Base-by-base conservation (phyloP, 2,113 vertebrate genomes). In the Rhinoderma darwinii region DNA sequence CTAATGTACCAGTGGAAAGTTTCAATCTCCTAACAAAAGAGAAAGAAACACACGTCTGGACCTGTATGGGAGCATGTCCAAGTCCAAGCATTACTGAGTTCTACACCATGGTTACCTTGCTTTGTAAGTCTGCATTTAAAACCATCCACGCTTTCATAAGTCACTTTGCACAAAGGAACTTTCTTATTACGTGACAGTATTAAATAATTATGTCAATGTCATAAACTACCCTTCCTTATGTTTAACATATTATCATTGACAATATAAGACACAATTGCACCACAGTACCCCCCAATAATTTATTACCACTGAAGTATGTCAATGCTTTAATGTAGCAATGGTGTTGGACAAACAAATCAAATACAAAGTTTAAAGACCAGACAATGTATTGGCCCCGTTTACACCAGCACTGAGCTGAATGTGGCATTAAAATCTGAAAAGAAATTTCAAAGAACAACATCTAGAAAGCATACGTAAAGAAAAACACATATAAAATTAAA, bases 41-140 rank as follows among this genome's bases (percentile, higher is more conserved):
- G 27, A 66, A 15, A 43, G 17, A 56, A 51, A 63, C n/a, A n/a
- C n/a, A 39, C 27, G 41, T 66, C 59, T 47, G 25, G 81, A 83
- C 81, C 63, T 83, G 81, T 35, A 50, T 77, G 54, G 73, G 54
- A 74, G n/a, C 10, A 25, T 30, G 56, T 59, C 83, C 83, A 84
- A 77, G 82, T 39, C 27, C 5, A 61, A 75, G 73, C 83, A 84
- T 76, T 61, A 63, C 54, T 84, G 11, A 18, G 37, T 20, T 41
- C 37, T 84, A 74, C 56, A 44, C 83, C 73, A 84, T 84, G 83
- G 83, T 84, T 84, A 84, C 83, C 39, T 75, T 25, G 37, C 81
- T 83, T 83, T 83, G 43, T 72, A 25, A 51, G 27, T 15, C n/a
- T 51, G 27, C 61, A 35, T 72, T 35, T 8, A 47, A 70, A 35